phyloP scores from a whole-genome alignment of 2,797 vertebrate species.

The Odontamblyopus rebecca region DNA sequence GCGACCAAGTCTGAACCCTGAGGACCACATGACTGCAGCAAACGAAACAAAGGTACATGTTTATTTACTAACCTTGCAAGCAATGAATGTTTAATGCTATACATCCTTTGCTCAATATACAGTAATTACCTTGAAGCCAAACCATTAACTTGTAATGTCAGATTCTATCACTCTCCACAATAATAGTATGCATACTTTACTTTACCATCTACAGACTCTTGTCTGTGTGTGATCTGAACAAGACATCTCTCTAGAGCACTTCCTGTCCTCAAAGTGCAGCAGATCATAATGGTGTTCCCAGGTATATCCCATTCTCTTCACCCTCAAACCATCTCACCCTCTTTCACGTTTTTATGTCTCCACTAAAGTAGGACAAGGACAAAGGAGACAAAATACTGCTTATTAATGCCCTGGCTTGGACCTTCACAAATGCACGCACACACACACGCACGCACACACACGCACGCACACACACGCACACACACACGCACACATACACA shows the following conservation, averaged over 20 bases:
- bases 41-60: neutral
- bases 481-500: neutral
- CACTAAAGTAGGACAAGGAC: conserved; percentile 70
- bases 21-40: too few species aligned
- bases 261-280: conserved; percentile 49
- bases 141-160: neutral
- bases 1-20: too few species aligned
- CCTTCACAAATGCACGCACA: neutral
- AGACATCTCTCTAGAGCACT: conserved; percentile 20
- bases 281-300: conserved; percentile 41
- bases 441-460: too few species aligned
- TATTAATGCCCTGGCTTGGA: conserved; percentile 47
- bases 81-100: too few species aligned
- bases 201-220: neutral
- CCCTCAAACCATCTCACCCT: neutral
- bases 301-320: neutral
- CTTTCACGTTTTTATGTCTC: conserved; percentile 19
- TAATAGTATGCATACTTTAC: neutral
- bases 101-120: too few species aligned
- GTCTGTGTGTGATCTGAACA: conserved; percentile 5
- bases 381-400: conserved; percentile 51
- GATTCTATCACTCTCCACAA: neutral
- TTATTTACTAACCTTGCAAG: neutral
- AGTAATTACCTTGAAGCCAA: neutral
- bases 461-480: neutral